phyloP scores from a whole-genome alignment of 2,113 vertebrate species.

The Mormyrus iriodes region DNA sequence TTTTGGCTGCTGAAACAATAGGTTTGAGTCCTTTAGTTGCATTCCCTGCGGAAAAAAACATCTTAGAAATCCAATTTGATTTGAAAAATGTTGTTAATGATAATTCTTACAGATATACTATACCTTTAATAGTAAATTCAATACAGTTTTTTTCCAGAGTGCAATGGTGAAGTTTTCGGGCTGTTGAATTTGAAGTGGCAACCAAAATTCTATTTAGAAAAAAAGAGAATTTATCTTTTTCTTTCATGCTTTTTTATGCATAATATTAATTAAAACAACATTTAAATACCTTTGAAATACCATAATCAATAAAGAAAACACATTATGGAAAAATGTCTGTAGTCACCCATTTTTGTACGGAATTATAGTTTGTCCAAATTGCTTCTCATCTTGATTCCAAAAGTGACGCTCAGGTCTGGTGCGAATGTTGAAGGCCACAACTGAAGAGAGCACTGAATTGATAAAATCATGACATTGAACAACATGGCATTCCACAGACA shows the following conservation, averaged over 20 bases:
- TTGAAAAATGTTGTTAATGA: neutral
- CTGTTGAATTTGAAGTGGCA: constrained; percentile 28
- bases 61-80: neutral
- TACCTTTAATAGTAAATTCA: constrained; percentile 9
- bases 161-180: constrained; percentile 27
- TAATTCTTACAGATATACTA: neutral
- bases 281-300: neutral
- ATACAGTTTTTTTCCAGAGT: neutral
- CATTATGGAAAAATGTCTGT: neutral
- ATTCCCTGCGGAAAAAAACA: constrained; percentile 13
- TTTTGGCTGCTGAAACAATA: constrained; percentile 31
- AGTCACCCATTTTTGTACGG: constrained; percentile 39
- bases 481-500: neutral
- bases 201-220: constrained; percentile 33
- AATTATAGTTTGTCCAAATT: constrained; percentile 42
- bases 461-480: neutral
- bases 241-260: neutral
- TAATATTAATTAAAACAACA: neutral
- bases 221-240: neutral
- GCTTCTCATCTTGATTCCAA: constrained; percentile 15
- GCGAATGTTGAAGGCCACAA: constrained; percentile 37
- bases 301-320: neutral
- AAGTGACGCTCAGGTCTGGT: constrained; percentile 23
- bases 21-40: constrained; percentile 23
- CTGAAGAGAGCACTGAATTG: constrained; percentile 30